Evolutionary conservation across 2,113 vertebrate species (phyloP).

Genomic region (Morone chrysops): DNA sequence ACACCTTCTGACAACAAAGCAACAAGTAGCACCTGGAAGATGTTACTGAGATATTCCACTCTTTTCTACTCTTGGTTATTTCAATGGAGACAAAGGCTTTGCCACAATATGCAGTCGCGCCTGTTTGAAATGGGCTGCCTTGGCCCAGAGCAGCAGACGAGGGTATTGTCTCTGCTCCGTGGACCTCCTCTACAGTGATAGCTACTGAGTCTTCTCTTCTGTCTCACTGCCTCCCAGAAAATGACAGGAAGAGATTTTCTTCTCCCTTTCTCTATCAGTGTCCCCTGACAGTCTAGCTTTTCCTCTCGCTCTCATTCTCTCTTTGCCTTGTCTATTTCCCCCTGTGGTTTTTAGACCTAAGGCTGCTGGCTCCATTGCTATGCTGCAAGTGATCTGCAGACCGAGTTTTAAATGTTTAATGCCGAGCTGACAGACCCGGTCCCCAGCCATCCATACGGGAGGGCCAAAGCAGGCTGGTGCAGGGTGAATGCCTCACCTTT

Average conservation of each 20-base stretch:
- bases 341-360: conserved; percentile 31
- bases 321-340: conserved; percentile 18
- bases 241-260: conserved; percentile 47
- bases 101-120: background rate
- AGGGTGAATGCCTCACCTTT: conserved; percentile 63
- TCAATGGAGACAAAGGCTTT: conserved; percentile 21
- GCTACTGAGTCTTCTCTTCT: conserved; percentile 22
- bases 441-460: conserved; percentile 52
- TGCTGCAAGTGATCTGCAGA: conserved; percentile 57
- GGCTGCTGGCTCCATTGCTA: conserved; percentile 51
- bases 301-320: conserved; percentile 27
- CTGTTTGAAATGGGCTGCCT: conserved; percentile 7
- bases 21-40: conserved; percentile 21
- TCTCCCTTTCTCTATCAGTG: conserved; percentile 34
- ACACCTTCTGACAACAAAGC: conserved; percentile 11
- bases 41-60: background rate
- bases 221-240: conserved; percentile 28
- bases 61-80: background rate
- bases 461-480: conserved; percentile 34
- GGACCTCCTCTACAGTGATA: background rate
- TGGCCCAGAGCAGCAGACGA: conserved; percentile 7
- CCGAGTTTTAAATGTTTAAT: conserved; percentile 76
- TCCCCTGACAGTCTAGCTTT: conserved; percentile 36
- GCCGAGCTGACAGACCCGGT: conserved; percentile 57
- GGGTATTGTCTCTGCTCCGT: conserved; percentile 7